Percentiles rank a stretch among this genome's conserved stretches.
Evolutionary conservation across 2,888 invertebrate genomes (phyloP).

Genomic region (Acanthosoma haemorrhoidale): DNA sequence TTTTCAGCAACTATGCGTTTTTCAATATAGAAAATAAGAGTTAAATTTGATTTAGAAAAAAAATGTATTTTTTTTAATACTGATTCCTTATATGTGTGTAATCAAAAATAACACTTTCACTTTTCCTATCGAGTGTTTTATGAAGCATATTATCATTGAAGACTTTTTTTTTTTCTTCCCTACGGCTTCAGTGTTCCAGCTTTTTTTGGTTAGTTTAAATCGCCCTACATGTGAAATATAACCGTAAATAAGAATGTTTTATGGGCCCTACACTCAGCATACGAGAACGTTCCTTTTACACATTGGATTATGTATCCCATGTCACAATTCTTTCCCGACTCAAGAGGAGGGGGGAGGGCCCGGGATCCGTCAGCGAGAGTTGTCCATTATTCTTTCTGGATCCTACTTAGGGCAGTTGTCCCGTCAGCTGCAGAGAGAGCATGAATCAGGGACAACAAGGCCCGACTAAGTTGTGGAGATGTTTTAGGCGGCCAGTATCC

Average conservation of each 20-base stretch:
- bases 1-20: no score
- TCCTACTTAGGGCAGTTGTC: conserved; percentile 18
- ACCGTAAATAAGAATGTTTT: not conserved
- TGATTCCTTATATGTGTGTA: no score
- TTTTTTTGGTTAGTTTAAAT: no score
- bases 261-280: not conserved
- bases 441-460: conserved; percentile 25
- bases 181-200: no score
- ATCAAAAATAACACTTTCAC: no score
- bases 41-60: no score
- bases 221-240: not conserved
- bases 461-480: conserved; percentile 16
- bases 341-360: not conserved
- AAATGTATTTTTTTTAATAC: no score
- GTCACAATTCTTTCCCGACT: conserved; percentile 8
- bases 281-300: not conserved
- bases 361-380: not conserved
- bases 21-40: no score
- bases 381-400: conserved; percentile 24
- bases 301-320: conserved; percentile 14
- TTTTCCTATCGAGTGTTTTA: no score
- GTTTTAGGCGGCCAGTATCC: not conserved
- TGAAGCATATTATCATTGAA: not conserved
- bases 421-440: conserved; percentile 21
- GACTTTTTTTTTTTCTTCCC: no score